Evolutionary conservation across 2,113 vertebrate species (phyloP), one percentile per base, ranked within the genome.

Genomic region (Poeciliopsis turrubarensis): DNA sequence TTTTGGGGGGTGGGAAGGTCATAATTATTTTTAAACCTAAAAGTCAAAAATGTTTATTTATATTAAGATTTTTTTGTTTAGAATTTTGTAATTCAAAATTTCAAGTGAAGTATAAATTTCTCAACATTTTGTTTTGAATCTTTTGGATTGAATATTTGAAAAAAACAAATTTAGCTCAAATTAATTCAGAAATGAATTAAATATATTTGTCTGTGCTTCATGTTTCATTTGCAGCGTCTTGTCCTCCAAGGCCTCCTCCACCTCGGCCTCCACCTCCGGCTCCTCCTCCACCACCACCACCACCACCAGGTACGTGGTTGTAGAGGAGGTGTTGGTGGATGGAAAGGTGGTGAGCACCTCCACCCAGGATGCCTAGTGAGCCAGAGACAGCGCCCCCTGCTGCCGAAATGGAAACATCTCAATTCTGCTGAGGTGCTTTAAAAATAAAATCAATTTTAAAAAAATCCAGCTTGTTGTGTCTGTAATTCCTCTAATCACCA

Each of bases 341-440:
- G 92, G 92, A 0, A 14, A 25, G 10, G 82, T 91, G 72, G 87
- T 90, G 26, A 87, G 78, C 82, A 17, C 81, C 12, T 19, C 15
- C 25, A 41, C 6, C 2, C 11, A 77, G 37, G 68, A 77, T 41
- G 60, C 64, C n/a, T 1, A 1, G 34, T 73, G 60, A 81, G 37
- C 41, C 30, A 60, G 75, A 79, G 6, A 60, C 39, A 62, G 75
- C 41, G 39, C 13, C 13, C 9, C 10, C 37, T 6, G 29, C 32
- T 65, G 14, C 31, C 1, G 0, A 68, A n/a, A 77, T 11, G 14
- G 14, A 47, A 17, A 17, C 44, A 47, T 19, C 17, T 19, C 5
- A 47, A 60, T 78, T 65, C 64, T 63, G 72, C 74, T 63, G 67
- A 71, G 15, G n/a, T 19, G 31, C 34, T 73, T 77, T n/a, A 75